Base-by-base conservation (phyloP, 2,797 vertebrate species). In the Poeciliopsis infans region DNA sequence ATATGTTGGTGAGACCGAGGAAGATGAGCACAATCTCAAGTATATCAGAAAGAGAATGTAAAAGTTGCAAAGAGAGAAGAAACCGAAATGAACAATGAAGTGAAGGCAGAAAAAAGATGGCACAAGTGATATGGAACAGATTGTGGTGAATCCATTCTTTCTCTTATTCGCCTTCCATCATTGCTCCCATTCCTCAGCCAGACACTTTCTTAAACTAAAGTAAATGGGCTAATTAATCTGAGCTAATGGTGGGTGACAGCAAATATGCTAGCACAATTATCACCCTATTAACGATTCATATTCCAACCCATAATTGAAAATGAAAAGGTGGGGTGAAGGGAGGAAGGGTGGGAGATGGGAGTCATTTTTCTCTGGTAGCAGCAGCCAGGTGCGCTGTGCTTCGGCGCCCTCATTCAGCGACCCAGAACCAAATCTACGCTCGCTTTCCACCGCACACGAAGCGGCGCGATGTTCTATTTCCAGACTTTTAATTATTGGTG, bases 211-310 rank as follows among this genome's bases (percentile, higher is more conserved):
- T 93, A 94, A 95, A 89, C 94, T 94, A 95, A 95, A 95, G 93
- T 94, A 96, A 96, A 96, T 96, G 94, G 93, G 89, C 93, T 95
- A 96, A 96, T 95, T 95, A 95, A 96, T 96, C 95, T 95, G 86
- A 92, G 88, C 94, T 96, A 96, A 96, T 96, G 94, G 95, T 92
- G 94, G 95, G 94, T 96, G 95, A 96, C 95, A 96, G 95, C 95
- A 96, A 96, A 96, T 96, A 95, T 96, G 95, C 93, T 94, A 91
- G 91, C 93, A 94, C 95, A 96, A 96, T 96, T 96, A 96, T 95
- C 92, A 93, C 88, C 94, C 94, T 93, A 95, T 96, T 96, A 96
- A 95, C 95, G 95, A 96, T 95, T 96, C 94, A 96, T 95, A 95
- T 93, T 94, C 94, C 83, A 70, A 83, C 85, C 85, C 90, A 93